Base-by-base conservation (phyloP, 2,888 invertebrate genomes). In the Lingula anatina region DNA sequence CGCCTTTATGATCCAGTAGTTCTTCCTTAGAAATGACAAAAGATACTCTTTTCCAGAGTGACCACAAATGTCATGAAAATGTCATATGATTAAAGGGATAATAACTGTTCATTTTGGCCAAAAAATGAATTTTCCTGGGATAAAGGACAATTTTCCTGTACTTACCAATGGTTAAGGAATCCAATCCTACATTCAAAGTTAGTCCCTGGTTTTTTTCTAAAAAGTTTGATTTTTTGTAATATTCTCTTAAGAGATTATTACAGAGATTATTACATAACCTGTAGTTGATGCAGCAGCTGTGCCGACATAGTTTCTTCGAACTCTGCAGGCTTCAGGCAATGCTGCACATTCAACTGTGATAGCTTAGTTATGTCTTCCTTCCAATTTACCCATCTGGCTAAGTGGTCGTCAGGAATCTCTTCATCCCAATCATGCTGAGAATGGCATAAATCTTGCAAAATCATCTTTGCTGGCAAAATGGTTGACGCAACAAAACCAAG, bases 381-480 rank as follows among this genome's bases (percentile, higher is more conserved):
- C 44, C 44, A 44, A 18, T 12, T 5, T 5, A 12, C 18, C 44
- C 44, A 44, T 27, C 23, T 44, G 3, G 4, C 18, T 5, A 27
- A 5, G 7, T 44, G 4, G 5, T 15, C 9, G 5, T 18, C 44
- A 5, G 5, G 18, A 7, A 44, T 28, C 3, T 18, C 20, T 5
- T 44, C 44, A 44, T 44, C 44, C 44, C 44, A 44, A 4, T 21
- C 44, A 36, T 35, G 5, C 9, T 18, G 9, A 9, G 9, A 18
- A 18, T 18, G 18, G n/a, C 40, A 40, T 12, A 40, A 18, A n/a
- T 21, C 18, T 40, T 40, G 40, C 40, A 40, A 15, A n/a, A 40
- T 9, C 9, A 12, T 9, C n/a, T 40, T 40, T 9, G 18, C 40
- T 21, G 40, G 40, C n/a, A 40, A 40, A 12, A 18, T 40, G 18